phyloP scores from a whole-genome alignment of 1,140 invertebrate species.

The Habropoda laboriosa region DNA sequence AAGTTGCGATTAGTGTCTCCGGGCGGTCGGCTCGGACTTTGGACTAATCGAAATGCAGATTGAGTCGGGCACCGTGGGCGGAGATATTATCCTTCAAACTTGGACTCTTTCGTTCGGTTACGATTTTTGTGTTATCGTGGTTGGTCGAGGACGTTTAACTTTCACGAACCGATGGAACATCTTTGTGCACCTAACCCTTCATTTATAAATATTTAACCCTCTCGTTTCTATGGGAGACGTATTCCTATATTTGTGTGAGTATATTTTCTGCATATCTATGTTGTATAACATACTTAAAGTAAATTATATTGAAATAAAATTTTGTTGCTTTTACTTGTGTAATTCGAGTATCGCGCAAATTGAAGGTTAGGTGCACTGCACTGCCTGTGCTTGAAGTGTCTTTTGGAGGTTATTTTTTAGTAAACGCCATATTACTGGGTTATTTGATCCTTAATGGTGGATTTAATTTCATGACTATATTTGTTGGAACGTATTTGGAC shows the following conservation, averaged over 20 bases:
- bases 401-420: neutral
- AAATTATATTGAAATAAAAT: no score
- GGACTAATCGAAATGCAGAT: neutral
- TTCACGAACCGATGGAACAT: neutral
- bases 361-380: no score
- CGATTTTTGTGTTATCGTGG: neutral
- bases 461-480: neutral
- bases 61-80: neutral
- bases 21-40: neutral
- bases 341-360: no score
- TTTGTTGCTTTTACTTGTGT: no score
- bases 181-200: no score
- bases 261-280: no score
- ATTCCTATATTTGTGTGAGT: no score
- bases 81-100: neutral
- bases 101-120: neutral
- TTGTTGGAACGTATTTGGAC: neutral
- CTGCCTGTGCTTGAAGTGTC: neutral
- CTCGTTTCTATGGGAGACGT: no score
- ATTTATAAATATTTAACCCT: no score
- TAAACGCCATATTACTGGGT: neutral
- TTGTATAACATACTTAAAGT: no score
- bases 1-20: constrained; percentile 6
- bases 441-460: neutral
- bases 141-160: neutral